phyloP scores from a whole-genome alignment of 2,888 invertebrate species.

The Drosophila emarginata region DNA sequence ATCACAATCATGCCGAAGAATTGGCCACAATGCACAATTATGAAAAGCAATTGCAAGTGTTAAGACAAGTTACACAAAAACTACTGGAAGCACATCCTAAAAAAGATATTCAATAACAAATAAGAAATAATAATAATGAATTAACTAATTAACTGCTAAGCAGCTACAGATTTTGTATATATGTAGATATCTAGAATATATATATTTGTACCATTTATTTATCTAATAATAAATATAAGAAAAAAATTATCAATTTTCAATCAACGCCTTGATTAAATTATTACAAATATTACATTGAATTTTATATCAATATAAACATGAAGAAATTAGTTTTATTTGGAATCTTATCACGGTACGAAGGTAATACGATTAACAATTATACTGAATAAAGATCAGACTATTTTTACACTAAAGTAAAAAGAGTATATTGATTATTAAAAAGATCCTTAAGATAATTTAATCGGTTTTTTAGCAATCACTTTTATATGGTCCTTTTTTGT shows the following conservation, averaged over 20 bases:
- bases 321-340: background rate
- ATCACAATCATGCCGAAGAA: conserved; percentile 50
- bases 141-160: conserved; percentile 45
- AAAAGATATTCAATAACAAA: conserved; percentile 22
- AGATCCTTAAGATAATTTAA: too few relatives aligned
- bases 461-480: too few relatives aligned
- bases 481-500: too few relatives aligned
- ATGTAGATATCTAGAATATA: conserved; percentile 40
- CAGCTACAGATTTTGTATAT: conserved; percentile 59
- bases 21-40: conserved; percentile 55
- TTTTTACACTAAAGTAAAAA: background rate
- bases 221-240: conserved; percentile 20
- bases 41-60: conserved; percentile 58
- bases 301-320: background rate
- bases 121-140: conserved; percentile 7
- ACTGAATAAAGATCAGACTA: background rate
- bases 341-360: background rate
- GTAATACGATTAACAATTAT: background rate
- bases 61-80: conserved; percentile 64
- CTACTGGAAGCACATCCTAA: conserved; percentile 60
- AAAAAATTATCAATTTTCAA: background rate
- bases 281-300: background rate
- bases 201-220: conserved; percentile 51
- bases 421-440: background rate
- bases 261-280: too few relatives aligned